Base-by-base conservation (phyloP, 1,140 invertebrate species). In the Mya arenaria region DNA sequence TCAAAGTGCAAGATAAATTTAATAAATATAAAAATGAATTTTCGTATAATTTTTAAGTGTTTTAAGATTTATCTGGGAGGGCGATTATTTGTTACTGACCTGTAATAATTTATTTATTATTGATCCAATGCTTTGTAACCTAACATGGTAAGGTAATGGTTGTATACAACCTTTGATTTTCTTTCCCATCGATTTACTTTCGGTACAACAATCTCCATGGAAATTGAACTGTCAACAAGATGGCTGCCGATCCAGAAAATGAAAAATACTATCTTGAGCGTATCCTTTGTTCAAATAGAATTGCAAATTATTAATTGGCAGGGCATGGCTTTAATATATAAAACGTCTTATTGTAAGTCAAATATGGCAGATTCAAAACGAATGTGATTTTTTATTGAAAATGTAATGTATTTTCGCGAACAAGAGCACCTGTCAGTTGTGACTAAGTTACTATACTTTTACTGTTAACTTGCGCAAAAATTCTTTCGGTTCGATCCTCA, bases 231-330 rank as follows among this genome's bases (percentile, higher is more conserved):
- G 60, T n/a, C 25, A 63, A 23, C 62, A 86, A 88, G 36, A 89
- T 89, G 85, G 88, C 85, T 80, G 62, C 75, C n/a, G 83, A 84
- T 73, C 72, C 85, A 62, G 88, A 88, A 34, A 75, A 63, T 4
- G 86, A 89, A n/a, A 89, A 88, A 68, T 89, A 82, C 73, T 89
- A 88, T 41, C 62, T 89, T n/a, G 83, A 88, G 85, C 78, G 88
- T 89, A 89, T 89, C 88, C 88, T 89, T 89, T 75, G 36, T 19
- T 4, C 48, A 52, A 52, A 52, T 52, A n/a, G 2, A 52, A 1
- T 17, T 52, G 19, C 1, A 52, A 17, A 52, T 52, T 52, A 52
- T n/a, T 1, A n/a, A 8, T 52, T 52, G 19, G 17, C 25, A 52
- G 19, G 19, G 2, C 2, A 23, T 4, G 2, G 2, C 48, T 52